Evolutionary conservation across 2,888 invertebrate genomes (phyloP).

Genomic region (Pterostichus niger): DNA sequence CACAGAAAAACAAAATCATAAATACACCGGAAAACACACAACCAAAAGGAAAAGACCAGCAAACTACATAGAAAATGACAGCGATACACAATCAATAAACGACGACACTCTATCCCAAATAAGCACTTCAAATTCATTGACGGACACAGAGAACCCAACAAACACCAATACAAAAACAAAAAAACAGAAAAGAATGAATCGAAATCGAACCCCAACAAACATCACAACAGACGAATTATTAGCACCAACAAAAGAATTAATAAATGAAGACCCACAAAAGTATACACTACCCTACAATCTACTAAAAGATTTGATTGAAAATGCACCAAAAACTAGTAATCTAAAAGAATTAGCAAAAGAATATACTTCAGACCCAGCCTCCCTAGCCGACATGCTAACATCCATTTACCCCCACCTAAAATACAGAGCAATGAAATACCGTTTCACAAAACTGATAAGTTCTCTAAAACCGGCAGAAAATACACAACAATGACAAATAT

Average conservation of each 20-base stretch:
- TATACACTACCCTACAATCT: background rate
- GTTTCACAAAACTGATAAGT: background rate
- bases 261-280: background rate
- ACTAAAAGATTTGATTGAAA: slow-evolving; percentile 11
- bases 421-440: slow-evolving; percentile 17
- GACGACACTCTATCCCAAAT: too few species aligned
- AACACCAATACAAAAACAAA: too few species aligned
- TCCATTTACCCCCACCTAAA: background rate
- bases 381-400: background rate
- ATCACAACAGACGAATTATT: background rate
- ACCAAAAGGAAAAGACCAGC: too few species aligned
- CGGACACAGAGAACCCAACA: too few species aligned
- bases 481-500: background rate
- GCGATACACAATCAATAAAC: too few species aligned
- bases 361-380: background rate
- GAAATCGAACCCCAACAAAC: too few species aligned
- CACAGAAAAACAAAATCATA: too few species aligned
- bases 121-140: too few species aligned
- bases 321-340: background rate
- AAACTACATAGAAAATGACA: too few species aligned
- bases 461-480: background rate
- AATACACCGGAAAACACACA: too few species aligned
- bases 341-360: background rate
- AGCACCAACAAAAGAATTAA: slow-evolving; percentile 5
- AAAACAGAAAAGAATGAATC: too few species aligned